phyloP scores from a whole-genome alignment of 2,113 vertebrate genomes.

The Strigops habroptila region DNA sequence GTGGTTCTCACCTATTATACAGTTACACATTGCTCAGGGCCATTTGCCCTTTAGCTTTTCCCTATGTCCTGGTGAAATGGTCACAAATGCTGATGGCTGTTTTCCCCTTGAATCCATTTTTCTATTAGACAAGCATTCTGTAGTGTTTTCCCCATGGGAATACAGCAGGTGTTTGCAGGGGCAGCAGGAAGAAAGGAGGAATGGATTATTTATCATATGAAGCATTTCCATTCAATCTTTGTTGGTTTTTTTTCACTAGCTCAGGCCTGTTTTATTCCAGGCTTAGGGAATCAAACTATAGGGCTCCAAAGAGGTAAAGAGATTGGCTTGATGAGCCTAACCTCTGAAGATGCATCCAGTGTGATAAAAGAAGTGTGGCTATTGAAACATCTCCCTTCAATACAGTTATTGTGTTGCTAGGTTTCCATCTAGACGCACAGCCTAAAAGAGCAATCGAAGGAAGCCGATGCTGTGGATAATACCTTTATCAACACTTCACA shows the following conservation, averaged over 20 bases:
- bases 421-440: constrained; percentile 49
- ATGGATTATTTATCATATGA: not conserved
- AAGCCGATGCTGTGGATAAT: not conserved
- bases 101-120: not conserved
- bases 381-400: constrained; percentile 31
- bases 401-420: constrained; percentile 53
- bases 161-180: not conserved
- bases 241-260: not conserved
- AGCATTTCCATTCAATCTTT: not conserved
- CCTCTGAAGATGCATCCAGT: constrained; percentile 5
- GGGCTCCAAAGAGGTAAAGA: constrained; percentile 13
- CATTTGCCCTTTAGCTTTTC: not conserved
- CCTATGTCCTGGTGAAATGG: not conserved
- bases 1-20: not conserved
- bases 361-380: constrained; percentile 31
- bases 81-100: not conserved
- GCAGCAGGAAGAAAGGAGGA: not conserved
- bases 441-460: constrained; percentile 46
- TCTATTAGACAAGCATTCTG: not conserved
- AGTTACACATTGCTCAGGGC: not conserved
- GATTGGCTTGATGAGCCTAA: not conserved
- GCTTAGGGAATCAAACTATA: not conserved
- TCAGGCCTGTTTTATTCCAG: constrained; percentile 8
- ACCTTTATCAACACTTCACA: constrained; percentile 25
- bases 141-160: not conserved